phyloP scores from a whole-genome alignment of 2,888 invertebrate species.

The Allygus modestus region DNA sequence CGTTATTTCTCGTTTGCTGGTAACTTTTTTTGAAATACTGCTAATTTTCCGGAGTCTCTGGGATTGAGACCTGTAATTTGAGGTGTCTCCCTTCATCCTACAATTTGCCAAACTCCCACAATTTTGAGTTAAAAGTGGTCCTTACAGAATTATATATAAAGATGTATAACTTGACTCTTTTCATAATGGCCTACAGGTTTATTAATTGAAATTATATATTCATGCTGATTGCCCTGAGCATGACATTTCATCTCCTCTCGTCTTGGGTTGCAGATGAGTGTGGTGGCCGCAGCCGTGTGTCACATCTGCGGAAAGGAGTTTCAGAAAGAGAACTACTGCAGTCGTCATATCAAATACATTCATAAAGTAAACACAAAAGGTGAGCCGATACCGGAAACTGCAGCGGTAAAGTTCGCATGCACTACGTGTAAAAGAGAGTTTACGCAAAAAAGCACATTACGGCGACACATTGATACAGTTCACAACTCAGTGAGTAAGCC shows the following conservation, averaged over 20 bases:
- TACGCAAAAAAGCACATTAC: background rate
- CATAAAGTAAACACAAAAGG: background rate
- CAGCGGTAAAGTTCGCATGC: background rate
- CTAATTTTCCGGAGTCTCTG: too few species aligned
- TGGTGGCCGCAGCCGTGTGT: background rate
- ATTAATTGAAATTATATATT: too few species aligned
- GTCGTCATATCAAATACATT: background rate
- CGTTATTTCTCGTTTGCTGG: too few species aligned
- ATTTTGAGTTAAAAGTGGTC: too few species aligned
- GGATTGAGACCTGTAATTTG: too few species aligned
- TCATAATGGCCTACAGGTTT: too few species aligned
- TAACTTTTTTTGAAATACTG: too few species aligned
- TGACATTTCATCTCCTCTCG: conserved; percentile 16
- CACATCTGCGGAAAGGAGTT: conserved; percentile 33
- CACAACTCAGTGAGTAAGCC: background rate
- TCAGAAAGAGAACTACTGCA: background rate
- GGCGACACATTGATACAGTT: background rate
- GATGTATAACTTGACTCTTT: too few species aligned
- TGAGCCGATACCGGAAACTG: background rate
- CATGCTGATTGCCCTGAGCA: too few species aligned
- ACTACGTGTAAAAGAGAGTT: background rate
- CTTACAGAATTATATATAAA: too few species aligned
- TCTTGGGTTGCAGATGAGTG: conserved; percentile 34
- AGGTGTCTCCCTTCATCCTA: too few species aligned
- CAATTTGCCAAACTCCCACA: too few species aligned